These are phyloP conservation scores for Hirtodrosophila duncani DNA, from an alignment of 2,888 invertebrate species.

Conservation along the genomic window DNA sequence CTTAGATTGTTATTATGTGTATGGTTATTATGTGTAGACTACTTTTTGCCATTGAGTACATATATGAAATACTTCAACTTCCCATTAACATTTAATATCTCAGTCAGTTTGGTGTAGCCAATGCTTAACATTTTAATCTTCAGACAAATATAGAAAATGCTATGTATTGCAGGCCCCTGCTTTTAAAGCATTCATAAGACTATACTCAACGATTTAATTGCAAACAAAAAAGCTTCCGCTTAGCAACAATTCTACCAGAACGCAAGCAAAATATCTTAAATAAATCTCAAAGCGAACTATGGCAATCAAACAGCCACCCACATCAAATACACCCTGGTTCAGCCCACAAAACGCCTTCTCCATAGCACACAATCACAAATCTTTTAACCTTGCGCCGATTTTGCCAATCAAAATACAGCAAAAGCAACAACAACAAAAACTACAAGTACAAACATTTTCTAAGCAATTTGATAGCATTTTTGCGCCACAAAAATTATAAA, in stretches of 20 bases:
- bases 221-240: neutral
- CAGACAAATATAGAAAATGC: too few relatives aligned
- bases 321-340: slow-evolving; percentile 27
- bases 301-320: slow-evolving; percentile 31
- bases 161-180: too few relatives aligned
- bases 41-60: too few relatives aligned
- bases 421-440: slow-evolving; percentile 16
- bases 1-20: too few relatives aligned
- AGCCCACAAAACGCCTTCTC: slow-evolving; percentile 34
- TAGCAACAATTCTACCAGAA: neutral
- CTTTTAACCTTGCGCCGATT: slow-evolving; percentile 64
- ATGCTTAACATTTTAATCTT: too few relatives aligned
- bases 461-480: slow-evolving; percentile 48
- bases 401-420: slow-evolving; percentile 35
- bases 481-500: slow-evolving; percentile 61
- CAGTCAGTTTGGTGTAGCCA: too few relatives aligned
- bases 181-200: slow-evolving; percentile 5
- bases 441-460: slow-evolving; percentile 22
- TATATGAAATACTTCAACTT: too few relatives aligned
- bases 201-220: slow-evolving; percentile 13
- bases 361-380: slow-evolving; percentile 9
- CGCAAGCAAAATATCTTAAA: neutral
- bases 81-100: too few relatives aligned
- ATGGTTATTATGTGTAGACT: too few relatives aligned
- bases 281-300: neutral